phyloP scores from a whole-genome alignment of 2,888 invertebrate genomes.

The Nezara viridula region DNA sequence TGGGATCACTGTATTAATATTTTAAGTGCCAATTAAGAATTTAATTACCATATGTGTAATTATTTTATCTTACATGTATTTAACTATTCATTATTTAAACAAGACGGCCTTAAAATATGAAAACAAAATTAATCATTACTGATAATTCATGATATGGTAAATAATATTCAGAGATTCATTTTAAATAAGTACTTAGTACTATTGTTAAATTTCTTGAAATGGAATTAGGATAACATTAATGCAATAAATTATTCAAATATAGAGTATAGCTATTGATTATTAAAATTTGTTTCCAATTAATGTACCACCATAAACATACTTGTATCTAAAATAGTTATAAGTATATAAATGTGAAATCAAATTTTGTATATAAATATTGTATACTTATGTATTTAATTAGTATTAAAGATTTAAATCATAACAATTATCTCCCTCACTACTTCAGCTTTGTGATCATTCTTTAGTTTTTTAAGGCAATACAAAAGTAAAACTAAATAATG shows the following conservation, averaged over 20 bases:
- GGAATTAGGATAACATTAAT: not conserved
- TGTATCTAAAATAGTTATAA: not conserved
- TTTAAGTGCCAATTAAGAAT: constrained; percentile 19
- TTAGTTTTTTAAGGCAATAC: not conserved
- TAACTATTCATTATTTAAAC: not conserved
- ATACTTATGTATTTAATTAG: constrained; percentile 2
- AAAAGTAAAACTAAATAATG: not conserved
- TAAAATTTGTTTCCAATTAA: not conserved
- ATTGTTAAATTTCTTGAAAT: not conserved
- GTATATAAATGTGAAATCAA: not conserved
- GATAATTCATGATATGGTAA: not conserved
- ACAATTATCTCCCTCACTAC: constrained; percentile 1
- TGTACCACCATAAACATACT: not conserved
- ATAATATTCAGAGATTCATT: not conserved
- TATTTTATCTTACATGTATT: not conserved
- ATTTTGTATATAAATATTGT: constrained; percentile 13
- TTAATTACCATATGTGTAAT: not conserved
- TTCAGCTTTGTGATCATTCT: constrained; percentile 31
- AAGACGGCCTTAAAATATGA: not conserved
- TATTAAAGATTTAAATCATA: not conserved
- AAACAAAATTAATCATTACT: not conserved
- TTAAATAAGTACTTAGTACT: not conserved
- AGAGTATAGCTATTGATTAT: not conserved
- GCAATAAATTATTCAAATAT: not conserved
- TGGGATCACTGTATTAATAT: not conserved